Evolutionary conservation across 2,113 vertebrate genomes (phyloP), one percentile per base, ranked within the genome.

Genomic region (Neolamprologus kungweensis): DNA sequence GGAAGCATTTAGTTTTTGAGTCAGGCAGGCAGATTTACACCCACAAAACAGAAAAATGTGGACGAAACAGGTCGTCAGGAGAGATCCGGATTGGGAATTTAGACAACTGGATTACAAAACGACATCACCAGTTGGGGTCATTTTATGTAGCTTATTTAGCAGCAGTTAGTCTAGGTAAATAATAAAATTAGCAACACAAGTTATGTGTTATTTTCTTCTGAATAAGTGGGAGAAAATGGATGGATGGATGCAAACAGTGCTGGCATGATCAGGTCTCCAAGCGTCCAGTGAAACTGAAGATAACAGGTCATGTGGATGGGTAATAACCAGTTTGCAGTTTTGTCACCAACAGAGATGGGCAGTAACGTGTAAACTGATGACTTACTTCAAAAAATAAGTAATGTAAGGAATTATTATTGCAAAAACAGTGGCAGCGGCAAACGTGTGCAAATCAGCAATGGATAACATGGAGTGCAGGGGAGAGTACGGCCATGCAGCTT

Each of bases 141-240:
- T 5, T 21, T 65, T 65, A 37, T 0, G 4, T 21, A 37, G 33
- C 33, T 68, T 21, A 68, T 5, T 37, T 68, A 68, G 17, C 31
- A 37, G 19, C 19, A 37, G 19, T 68, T 68, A 68, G 19, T 37
- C 60, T 21, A n/a, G 19, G 19, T 37, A 37, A 68, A 37, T 68
- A 42, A 42, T 23, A 40, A 42, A 9, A 13, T 23, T 23, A 71
- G 5, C 11, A 68, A 40, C 35, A 3, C 63, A 68, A 1, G 63
- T 9, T 21, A 13, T 3, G 19, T 8, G 9, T 11, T 35, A 35
- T 35, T 63, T 7, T 3, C 16, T 12, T 35, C 31, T 35, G 17
- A n/a, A 35, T 35, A 63, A 35, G 0, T 35, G 9, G 58, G 0
- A 33, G 9, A 63, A 60, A 60, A 63, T 35, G 1, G 16, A 31